Conservation (phyloP, 2,113 vertebrate species). For the Tragelaphus scriptus region DNA sequence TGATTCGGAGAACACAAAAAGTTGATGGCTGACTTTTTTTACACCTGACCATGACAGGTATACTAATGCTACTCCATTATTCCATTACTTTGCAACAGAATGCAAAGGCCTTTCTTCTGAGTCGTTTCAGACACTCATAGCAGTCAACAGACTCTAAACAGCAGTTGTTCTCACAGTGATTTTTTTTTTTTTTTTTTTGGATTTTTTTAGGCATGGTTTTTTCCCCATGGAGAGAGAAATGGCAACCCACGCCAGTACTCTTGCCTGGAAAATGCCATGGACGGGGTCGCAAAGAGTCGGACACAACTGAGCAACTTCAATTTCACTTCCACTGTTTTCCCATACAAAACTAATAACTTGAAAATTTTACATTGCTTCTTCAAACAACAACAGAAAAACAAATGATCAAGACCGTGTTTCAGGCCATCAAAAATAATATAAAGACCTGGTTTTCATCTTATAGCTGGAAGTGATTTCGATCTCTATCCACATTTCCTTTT, state of each 20-base stretch:
- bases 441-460: neutral
- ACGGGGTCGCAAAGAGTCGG: neutral
- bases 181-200: constrained; percentile 39
- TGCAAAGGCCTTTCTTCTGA: neutral
- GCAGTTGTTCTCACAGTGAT: constrained; percentile 7
- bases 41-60: neutral
- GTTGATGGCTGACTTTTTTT: neutral
- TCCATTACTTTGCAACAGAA: neutral
- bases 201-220: neutral
- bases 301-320: neutral
- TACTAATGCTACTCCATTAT: neutral
- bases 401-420: neutral
- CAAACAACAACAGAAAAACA: constrained; percentile 10
- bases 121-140: neutral
- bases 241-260: neutral
- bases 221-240: neutral
- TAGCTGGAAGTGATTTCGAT: neutral
- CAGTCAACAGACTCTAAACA: neutral
- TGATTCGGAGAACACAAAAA: neutral
- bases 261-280: neutral
- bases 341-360: neutral
- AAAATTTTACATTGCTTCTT: neutral
- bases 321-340: neutral
- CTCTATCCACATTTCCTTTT: neutral
- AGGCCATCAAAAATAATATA: constrained; percentile 7